A percentile compares a stretch with the other conserved stretches of the same genome.
These are phyloP conservation scores for Cariama cristata DNA, from an alignment of 2,113 vertebrate species.

Conservation along the genomic window DNA sequence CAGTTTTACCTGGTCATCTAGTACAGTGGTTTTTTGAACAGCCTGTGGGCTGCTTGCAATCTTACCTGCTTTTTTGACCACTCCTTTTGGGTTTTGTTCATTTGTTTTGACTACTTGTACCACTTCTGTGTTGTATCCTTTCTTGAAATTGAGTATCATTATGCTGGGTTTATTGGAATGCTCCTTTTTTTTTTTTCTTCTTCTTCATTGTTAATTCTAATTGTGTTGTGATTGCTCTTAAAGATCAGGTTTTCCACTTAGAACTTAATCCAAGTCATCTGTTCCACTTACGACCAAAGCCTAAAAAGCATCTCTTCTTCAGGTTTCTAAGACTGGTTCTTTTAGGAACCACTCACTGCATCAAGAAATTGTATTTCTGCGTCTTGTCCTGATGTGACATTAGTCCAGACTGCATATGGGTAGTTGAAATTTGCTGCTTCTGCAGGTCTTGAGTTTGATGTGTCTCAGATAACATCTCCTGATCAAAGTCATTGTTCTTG, in stretches of 20 bases:
- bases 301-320: not conserved
- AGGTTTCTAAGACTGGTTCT: not conserved
- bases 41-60: not conserved
- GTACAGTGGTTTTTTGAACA: not conserved
- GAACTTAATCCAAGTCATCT: not conserved
- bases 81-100: not conserved
- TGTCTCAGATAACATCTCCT: not conserved
- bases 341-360: not conserved
- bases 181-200: not conserved
- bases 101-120: not conserved
- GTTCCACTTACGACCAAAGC: not conserved
- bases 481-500: not conserved
- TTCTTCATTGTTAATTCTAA: not conserved
- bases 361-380: not conserved
- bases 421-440: not conserved
- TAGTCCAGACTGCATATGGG: not conserved
- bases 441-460: not conserved
- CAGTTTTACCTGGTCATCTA: not conserved
- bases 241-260: not conserved
- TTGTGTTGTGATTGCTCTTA: not conserved
- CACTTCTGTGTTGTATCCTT: not conserved
- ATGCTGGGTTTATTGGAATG: not conserved
- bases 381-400: not conserved
- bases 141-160: not conserved
- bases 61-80: not conserved